phyloP scores from a whole-genome alignment of 2,888 invertebrate species.

The Limnephilus marmoratus region DNA sequence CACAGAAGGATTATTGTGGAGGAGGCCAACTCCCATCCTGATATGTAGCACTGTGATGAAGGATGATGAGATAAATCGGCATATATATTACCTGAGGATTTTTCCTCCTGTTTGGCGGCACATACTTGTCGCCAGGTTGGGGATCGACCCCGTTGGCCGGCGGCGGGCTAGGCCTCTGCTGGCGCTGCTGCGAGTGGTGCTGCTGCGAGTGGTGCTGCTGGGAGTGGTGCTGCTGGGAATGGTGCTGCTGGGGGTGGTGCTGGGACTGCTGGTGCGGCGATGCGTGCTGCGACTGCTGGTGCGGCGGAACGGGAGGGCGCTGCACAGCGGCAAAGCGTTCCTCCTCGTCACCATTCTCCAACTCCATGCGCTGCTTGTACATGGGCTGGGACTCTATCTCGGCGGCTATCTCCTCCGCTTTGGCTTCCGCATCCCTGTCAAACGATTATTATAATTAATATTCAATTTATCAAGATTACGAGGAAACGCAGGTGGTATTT shows the following conservation, averaged over 20 bases:
- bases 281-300: slow-evolving; percentile 64
- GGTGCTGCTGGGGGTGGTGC: slow-evolving; percentile 68
- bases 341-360: slow-evolving; percentile 97
- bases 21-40: no score
- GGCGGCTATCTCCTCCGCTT: slow-evolving; percentile 92
- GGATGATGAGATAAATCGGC: no score
- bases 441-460: slow-evolving; percentile 25
- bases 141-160: slow-evolving; percentile 62
- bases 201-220: slow-evolving; percentile 68
- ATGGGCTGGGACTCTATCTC: slow-evolving; percentile 94
- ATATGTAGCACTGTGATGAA: neutral
- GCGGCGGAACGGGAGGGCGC: slow-evolving; percentile 73
- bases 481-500: no score
- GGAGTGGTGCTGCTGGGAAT: slow-evolving; percentile 65
- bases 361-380: slow-evolving; percentile 88
- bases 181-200: slow-evolving; percentile 65
- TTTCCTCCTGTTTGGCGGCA: slow-evolving; percentile 89
- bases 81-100: slow-evolving; percentile 69
- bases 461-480: no score
- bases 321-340: slow-evolving; percentile 91
- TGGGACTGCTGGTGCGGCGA: slow-evolving; percentile 68
- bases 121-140: slow-evolving; percentile 80
- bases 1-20: no score
- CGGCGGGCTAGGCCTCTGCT: slow-evolving; percentile 66
- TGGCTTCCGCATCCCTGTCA: slow-evolving; percentile 84